Conservation (phyloP, 2,797 vertebrate genomes). For the Spizella passerina region DNA sequence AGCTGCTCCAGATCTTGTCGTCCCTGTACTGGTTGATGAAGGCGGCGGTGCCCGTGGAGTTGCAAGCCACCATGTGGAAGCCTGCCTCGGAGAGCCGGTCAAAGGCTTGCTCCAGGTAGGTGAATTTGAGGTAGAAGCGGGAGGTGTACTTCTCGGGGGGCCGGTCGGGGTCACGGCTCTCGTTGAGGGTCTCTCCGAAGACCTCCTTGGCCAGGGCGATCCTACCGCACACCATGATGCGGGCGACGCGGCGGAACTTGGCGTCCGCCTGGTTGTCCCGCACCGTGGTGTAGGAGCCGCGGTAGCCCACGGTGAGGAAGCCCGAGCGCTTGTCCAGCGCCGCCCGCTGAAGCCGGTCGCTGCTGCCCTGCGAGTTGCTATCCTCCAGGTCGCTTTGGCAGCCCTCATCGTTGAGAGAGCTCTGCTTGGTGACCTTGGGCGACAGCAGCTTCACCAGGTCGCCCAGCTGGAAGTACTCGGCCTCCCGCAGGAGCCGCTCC, state of each 20-base stretch:
- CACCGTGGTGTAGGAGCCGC: conserved; percentile 84
- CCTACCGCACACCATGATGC: conserved; percentile 89
- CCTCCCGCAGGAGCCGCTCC: conserved; percentile 86
- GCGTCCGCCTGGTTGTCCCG: conserved; percentile 87
- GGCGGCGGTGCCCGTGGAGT: conserved; percentile 85
- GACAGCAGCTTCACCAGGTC: conserved; percentile 82
- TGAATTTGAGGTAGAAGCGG: conserved; percentile 91
- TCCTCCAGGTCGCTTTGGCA: conserved; percentile 84
- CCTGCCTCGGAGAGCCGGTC: conserved; percentile 87
- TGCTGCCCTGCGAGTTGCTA: conserved; percentile 81
- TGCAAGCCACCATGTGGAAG: conserved; percentile 91
- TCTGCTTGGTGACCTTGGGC: conserved; percentile 82
- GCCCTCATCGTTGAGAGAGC: conserved; percentile 84
- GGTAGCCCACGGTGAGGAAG: conserved; percentile 88
- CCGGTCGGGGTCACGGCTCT: conserved; percentile 88
- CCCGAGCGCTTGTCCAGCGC: conserved; percentile 82
- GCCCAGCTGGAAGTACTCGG: conserved; percentile 86
- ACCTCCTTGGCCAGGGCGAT: conserved; percentile 89
- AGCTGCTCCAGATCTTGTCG: conserved; percentile 91
- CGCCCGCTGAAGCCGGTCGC: conserved; percentile 75
- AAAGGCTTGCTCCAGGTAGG: conserved; percentile 88
- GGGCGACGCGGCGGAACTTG: conserved; percentile 86
- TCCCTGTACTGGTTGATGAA: conserved; percentile 87
- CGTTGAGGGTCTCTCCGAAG: conserved; percentile 87
- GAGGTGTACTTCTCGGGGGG: conserved; percentile 89